Evolutionary conservation across 1,140 invertebrate genomes (phyloP).

Genomic region (Drosophila elegans): DNA sequence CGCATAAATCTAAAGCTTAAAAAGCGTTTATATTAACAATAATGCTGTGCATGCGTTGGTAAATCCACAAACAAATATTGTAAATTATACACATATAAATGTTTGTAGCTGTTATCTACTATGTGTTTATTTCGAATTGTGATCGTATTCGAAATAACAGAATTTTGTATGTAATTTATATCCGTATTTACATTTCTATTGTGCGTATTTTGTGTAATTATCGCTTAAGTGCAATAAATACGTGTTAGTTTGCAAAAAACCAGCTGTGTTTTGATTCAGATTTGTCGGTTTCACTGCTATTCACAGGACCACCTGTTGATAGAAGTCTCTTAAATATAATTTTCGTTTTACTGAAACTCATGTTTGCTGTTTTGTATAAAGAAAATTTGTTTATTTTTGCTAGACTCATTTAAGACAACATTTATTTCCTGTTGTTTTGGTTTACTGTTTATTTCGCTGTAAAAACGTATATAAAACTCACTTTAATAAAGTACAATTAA

Average conservation of each 20-base stretch:
- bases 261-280: neutral
- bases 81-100: conserved; percentile 53
- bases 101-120: conserved; percentile 67
- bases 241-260: conserved; percentile 57
- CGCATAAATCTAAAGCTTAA: conserved; percentile 64
- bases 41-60: conserved; percentile 64
- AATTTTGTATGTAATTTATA: conserved; percentile 61
- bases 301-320: conserved; percentile 11
- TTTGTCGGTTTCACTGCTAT: neutral
- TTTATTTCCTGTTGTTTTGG: conserved; percentile 52
- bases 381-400: conserved; percentile 80
- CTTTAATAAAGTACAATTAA: conserved; percentile 56
- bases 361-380: conserved; percentile 61
- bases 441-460: conserved; percentile 61
- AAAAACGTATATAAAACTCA: conserved; percentile 67
- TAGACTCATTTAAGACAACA: conserved; percentile 60
- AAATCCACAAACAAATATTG: conserved; percentile 35
- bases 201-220: conserved; percentile 71
- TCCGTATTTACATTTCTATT: conserved; percentile 69
- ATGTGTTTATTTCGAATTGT: conserved; percentile 68
- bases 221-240: conserved; percentile 72
- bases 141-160: conserved; percentile 67
- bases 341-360: neutral
- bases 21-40: conserved; percentile 63
- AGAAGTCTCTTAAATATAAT: no score